phyloP scores from a whole-genome alignment of 1,140 invertebrate species.

The Drosophila asahinai region DNA sequence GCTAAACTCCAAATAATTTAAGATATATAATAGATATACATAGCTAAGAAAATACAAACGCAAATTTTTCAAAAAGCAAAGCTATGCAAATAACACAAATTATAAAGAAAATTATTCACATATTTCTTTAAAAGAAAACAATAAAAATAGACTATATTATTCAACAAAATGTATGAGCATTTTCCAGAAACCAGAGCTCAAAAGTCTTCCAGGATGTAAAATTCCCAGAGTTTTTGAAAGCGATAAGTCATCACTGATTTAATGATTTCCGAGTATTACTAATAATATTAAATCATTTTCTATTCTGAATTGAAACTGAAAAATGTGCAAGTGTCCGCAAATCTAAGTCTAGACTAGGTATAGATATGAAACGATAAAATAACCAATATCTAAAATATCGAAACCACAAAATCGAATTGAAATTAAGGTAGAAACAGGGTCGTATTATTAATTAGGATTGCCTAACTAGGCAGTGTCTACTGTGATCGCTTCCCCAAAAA shows the following conservation, averaged over 20 bases:
- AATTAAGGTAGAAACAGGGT: not conserved
- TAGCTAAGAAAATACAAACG: too few species aligned
- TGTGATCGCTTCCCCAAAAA: conserved; percentile 6
- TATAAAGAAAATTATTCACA: not conserved
- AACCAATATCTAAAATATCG: not conserved
- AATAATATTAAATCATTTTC: not conserved
- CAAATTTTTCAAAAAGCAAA: not conserved
- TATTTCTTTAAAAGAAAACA: not conserved
- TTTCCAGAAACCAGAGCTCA: not conserved
- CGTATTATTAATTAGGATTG: not conserved
- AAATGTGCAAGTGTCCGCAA: too few species aligned
- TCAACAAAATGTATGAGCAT: not conserved
- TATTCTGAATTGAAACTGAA: not conserved
- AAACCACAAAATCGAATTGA: not conserved
- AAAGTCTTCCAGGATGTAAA: not conserved
- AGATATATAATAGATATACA: too few species aligned
- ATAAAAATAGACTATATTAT: conserved; percentile 1
- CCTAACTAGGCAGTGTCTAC: conserved; percentile 1
- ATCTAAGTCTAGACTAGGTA: too few species aligned
- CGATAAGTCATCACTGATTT: not conserved
- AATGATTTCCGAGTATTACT: not conserved
- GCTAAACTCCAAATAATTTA: too few species aligned
- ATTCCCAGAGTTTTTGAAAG: not conserved
- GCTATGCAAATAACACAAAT: not conserved
- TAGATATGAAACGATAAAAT: too few species aligned